phyloP scores from a whole-genome alignment of 2,113 vertebrate species.

The Lanius collurio region DNA sequence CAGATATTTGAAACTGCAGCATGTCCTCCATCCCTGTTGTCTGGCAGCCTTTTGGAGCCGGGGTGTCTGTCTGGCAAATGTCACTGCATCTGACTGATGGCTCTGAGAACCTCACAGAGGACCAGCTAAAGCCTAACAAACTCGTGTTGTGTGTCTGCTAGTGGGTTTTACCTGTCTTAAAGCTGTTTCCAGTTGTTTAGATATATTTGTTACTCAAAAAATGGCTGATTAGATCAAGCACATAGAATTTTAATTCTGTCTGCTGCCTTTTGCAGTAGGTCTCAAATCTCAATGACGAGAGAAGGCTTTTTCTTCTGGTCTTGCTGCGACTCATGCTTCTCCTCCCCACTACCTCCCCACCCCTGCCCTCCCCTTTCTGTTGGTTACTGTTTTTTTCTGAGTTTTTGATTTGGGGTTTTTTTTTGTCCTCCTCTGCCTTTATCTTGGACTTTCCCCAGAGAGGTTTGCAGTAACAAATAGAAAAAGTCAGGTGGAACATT shows the following conservation, averaged over 20 bases:
- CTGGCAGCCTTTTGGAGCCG: neutral
- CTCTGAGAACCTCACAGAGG: neutral
- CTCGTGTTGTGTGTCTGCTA: neutral
- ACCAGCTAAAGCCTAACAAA: neutral
- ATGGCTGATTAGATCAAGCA: neutral
- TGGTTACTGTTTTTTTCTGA: neutral
- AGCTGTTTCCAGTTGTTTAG: neutral
- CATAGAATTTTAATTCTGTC: neutral
- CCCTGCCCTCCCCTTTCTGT: neutral
- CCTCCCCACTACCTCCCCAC: rapidly evolving
- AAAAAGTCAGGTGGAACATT: neutral
- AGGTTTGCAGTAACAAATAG: neutral
- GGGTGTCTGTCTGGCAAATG: neutral
- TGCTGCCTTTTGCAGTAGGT: neutral
- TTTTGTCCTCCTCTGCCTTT: neutral
- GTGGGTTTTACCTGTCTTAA: neutral
- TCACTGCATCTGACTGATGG: rapidly evolving
- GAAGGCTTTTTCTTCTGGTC: neutral
- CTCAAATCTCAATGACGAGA: neutral
- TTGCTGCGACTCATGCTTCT: neutral
- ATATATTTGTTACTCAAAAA: neutral
- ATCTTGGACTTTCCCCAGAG: neutral
- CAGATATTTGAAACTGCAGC: neutral
- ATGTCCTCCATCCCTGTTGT: neutral
- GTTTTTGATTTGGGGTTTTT: neutral